Base-by-base conservation (phyloP, 2,797 vertebrate genomes). In the Lophura swinhoii region DNA sequence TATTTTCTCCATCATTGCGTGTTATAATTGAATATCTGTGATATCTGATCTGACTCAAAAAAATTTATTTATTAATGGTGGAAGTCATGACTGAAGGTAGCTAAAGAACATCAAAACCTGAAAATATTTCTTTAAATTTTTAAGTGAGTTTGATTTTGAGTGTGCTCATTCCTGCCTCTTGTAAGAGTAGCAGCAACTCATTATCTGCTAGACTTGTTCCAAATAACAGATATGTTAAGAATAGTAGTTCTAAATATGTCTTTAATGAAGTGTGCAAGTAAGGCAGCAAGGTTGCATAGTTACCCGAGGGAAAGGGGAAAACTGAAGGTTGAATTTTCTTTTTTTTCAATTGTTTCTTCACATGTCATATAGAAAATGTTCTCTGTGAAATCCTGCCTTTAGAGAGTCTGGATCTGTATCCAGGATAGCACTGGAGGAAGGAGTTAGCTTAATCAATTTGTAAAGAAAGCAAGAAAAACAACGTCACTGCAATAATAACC, bases 211-310 rank as follows among this genome's bases (percentile, higher is more conserved):
- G 60, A 70, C 49, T 88, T 90, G 67, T 79, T 96, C 82, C 85
- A 94, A 82, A 84, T 68, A 91, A 84, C 44, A 81, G 76, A 67
- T 53, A 49, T 49, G 37, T 90, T 91, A 94, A 88, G 64, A 92
- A 94, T 28, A 93, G 67, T 73, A 26, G 15, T 71, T 93, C 90
- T 92, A 95, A 94, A 86, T 90, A 70, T 49, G 77, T 79, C 64
- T 70, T 89, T 81, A 92, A 85, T 53, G 49, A 56, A 83, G 51
- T 15, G 4, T 53, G 59, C 0, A 0, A 85, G 49, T 60, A 70
- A 92, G 58, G 37, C 53, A 89, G 29, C 60, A 82, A 88, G 80
- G 68, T 79, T 92, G 84, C 26, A 31, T 6, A 63, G 82, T 59
- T 81, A 49, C 41, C 58, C 87, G 71, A 88, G 44, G 51, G 53